Conservation (phyloP, 2,888 invertebrate species). For the Chydorus sphaericus region DNA sequence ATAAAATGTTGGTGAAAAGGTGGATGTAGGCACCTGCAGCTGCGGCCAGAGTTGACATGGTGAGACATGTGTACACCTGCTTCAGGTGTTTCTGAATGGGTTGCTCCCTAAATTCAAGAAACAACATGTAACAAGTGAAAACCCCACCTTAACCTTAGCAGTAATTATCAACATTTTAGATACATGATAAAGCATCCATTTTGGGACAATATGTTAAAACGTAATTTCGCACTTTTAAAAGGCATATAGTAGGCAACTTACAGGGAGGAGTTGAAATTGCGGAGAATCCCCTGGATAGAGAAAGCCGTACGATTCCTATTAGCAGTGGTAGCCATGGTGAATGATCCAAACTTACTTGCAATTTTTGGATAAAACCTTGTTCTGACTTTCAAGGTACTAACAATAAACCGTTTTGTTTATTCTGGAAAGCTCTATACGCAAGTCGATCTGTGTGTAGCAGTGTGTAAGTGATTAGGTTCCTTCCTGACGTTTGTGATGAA, state of each 20-base stretch:
- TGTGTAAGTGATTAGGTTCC: no score
- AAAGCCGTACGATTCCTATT: not conserved
- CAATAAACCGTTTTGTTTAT: no score
- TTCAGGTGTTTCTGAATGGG: conserved; percentile 78
- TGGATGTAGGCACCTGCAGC: conserved; percentile 71
- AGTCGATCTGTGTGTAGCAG: no score
- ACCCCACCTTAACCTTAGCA: no score
- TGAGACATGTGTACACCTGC: conserved; percentile 87
- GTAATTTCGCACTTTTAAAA: not conserved
- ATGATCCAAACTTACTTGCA: no score
- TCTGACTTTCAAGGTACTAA: no score
- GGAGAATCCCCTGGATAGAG: not conserved
- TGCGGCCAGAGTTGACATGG: conserved; percentile 63
- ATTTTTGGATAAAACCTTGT: no score
- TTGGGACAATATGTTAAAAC: not conserved
- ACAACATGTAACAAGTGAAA: conserved; percentile 18
- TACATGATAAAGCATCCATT: not conserved
- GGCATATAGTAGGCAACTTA: not conserved
- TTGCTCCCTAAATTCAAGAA: conserved; percentile 63
- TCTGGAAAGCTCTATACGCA: no score
- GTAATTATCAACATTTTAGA: not conserved
- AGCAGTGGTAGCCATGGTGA: not conserved
- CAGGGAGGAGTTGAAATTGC: not conserved
- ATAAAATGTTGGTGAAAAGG: conserved; percentile 19
- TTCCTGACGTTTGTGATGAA: no score